Conservation (phyloP, 1,140 invertebrate genomes). For the Pararge aegeria region DNA sequence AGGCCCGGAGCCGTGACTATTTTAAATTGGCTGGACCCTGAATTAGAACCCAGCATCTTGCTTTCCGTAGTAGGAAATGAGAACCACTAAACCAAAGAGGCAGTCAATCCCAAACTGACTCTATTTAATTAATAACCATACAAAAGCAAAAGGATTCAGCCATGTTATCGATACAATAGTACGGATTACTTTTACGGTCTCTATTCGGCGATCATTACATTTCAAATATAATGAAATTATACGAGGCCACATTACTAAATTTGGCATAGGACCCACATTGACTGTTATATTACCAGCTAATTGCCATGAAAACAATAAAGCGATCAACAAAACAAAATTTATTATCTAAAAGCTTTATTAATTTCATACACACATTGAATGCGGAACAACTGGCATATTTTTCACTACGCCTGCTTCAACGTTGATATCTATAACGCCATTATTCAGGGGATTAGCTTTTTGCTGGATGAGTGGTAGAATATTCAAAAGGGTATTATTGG, state of each 20-base stretch:
- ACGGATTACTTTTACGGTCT: too few relatives aligned
- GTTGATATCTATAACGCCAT: constrained; percentile 76
- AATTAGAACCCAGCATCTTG: too few relatives aligned
- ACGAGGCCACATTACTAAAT: not conserved
- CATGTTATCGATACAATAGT: too few relatives aligned
- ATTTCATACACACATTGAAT: constrained; percentile 23
- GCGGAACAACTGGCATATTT: constrained; percentile 66
- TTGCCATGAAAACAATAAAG: constrained; percentile 19
- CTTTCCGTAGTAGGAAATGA: too few relatives aligned
- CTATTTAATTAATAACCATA: too few relatives aligned
- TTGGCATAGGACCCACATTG: constrained; percentile 3
- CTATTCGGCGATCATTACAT: too few relatives aligned
- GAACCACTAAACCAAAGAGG: too few relatives aligned
- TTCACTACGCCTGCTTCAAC: constrained; percentile 61
- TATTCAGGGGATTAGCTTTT: constrained; percentile 78
- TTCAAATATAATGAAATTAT: not conserved
- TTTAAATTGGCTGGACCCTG: too few relatives aligned
- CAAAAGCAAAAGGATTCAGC: too few relatives aligned
- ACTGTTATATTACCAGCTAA: constrained; percentile 13
- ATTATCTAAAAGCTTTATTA: constrained; percentile 30
- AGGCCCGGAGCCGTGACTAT: too few relatives aligned
- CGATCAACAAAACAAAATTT: constrained; percentile 24
- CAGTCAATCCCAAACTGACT: too few relatives aligned
- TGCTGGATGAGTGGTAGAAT: constrained; percentile 69
- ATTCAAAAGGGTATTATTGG: constrained; percentile 76